Conservation (phyloP, 2,113 vertebrate species). For the Chlamydotis undulata region DNA sequence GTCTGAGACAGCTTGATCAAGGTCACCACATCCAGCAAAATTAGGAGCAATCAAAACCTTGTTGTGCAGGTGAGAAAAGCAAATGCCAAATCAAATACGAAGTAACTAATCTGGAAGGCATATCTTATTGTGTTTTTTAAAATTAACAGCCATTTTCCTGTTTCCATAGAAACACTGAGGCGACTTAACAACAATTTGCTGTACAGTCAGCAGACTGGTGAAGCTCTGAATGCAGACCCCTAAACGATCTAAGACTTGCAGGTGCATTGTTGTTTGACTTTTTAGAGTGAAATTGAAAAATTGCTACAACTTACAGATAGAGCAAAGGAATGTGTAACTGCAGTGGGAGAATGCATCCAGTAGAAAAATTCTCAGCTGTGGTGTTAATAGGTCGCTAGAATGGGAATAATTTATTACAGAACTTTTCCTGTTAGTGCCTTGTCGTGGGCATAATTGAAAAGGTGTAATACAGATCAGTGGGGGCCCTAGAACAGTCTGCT, state of each 20-base stretch:
- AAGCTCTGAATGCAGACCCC: background rate
- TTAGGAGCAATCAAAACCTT: background rate
- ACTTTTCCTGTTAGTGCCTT: background rate
- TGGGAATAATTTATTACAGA: background rate
- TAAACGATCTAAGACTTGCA: background rate
- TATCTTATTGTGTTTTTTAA: background rate
- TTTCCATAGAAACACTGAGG: constrained; percentile 27
- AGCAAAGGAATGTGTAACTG: fast-evolving
- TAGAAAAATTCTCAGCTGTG: background rate
- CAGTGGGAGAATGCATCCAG: background rate
- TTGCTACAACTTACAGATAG: background rate
- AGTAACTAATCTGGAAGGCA: background rate
- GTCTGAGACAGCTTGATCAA: background rate
- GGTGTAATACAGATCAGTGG: background rate
- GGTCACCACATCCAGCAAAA: background rate
- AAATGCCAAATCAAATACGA: background rate
- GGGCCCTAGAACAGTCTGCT: background rate
- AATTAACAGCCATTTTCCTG: constrained; percentile 15
- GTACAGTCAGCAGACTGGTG: background rate
- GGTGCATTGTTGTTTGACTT: background rate
- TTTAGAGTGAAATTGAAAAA: background rate
- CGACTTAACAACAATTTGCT: background rate
- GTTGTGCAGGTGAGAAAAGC: background rate
- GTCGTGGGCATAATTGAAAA: background rate
- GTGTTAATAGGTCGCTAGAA: background rate